Base-by-base conservation (phyloP, 2,888 invertebrate species). In the Plagiodera versicolora region DNA sequence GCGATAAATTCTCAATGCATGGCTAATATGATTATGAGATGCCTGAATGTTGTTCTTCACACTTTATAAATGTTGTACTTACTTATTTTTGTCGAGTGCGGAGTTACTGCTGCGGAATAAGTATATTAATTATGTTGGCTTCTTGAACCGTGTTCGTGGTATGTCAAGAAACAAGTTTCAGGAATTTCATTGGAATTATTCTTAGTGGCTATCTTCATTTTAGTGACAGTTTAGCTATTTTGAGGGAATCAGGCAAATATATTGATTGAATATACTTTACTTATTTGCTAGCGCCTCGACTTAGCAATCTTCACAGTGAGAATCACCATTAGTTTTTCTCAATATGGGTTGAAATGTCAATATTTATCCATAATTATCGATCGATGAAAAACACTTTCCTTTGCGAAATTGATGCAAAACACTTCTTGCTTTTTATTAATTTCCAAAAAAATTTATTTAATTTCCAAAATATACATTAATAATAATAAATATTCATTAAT, bases 1-100 rank as follows among this genome's bases (percentile, higher is more conserved):
- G 69, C 65, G 64, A 68, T 70, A 70, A 70, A 70, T 70, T 67
- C 62, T 63, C 61, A 51, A 63, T 63, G 67, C 69, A 70, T 66
- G 56, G 66, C 67, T 68, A 70, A 70, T 70, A 70, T 70, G 67
- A 70, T 70, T 70, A 68, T 68, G 65, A 70, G 69, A 66, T 67
- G 62, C 66, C 61, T 63, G 67, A 67, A 70, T 67, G 68, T 68
- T 70, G 69, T 68, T 68, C 67, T 70, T 70, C 68, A 66, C 69
- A 68, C 69, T 70, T 68, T 67, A 67, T 66, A 62, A 65, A 67
- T 65, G 67, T 62, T 65, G 60, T 67, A 58, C 64, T n/a, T n/a
- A n/a, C n/a, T 65, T 65, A 65, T 64, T 65, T 69, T 58, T 57
- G 58, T 67, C 16, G 44, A 44, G 44, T 53, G 53, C 28, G 24